Percentiles rank a stretch among this genome's conserved stretches.
Evolutionary conservation across 2,888 invertebrate species (phyloP).

Genomic region (Drosophila monieri): DNA sequence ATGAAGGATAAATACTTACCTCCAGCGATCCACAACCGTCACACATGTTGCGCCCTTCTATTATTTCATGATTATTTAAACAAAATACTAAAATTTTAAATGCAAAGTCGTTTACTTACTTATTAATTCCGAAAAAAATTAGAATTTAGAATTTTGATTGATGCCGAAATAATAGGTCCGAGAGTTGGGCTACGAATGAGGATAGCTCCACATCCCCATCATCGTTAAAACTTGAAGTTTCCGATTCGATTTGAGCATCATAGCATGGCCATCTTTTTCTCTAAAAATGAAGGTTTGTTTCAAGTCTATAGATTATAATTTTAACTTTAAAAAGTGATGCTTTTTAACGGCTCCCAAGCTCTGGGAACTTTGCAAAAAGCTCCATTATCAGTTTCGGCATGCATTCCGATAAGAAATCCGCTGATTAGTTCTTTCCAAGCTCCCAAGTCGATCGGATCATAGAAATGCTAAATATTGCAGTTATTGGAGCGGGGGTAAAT

Average conservation of each 20-base stretch:
- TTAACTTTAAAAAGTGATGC: not conserved
- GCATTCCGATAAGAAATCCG: not conserved
- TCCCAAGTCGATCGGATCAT: conserved; percentile 6
- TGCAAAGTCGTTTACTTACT: conserved; percentile 36
- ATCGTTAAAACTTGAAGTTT: not conserved
- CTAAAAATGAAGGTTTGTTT: not conserved
- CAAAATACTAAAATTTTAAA: not conserved
- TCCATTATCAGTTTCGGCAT: conserved; percentile 17
- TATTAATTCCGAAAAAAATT: conserved; percentile 40
- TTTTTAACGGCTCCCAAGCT: not conserved
- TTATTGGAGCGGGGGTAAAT: conserved; percentile 91
- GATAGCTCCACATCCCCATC: not conserved
- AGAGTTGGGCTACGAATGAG: conserved; percentile 68
- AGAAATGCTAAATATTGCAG: conserved; percentile 71
- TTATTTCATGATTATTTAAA: conserved; percentile 45
- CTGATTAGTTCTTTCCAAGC: conserved; percentile 14
- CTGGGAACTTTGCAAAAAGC: conserved; percentile 15
- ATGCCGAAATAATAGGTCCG: conserved; percentile 62
- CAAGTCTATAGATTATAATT: too few relatives aligned
- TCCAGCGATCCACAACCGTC: conserved; percentile 82
- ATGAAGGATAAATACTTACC: conserved; percentile 62
- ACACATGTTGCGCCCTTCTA: conserved; percentile 67
- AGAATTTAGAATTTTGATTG: conserved; percentile 62
- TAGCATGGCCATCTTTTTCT: conserved; percentile 42
- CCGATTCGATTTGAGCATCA: not conserved